Evolutionary conservation across 2,888 invertebrate genomes (phyloP).

Genomic region (Eupithecia pulchellata): DNA sequence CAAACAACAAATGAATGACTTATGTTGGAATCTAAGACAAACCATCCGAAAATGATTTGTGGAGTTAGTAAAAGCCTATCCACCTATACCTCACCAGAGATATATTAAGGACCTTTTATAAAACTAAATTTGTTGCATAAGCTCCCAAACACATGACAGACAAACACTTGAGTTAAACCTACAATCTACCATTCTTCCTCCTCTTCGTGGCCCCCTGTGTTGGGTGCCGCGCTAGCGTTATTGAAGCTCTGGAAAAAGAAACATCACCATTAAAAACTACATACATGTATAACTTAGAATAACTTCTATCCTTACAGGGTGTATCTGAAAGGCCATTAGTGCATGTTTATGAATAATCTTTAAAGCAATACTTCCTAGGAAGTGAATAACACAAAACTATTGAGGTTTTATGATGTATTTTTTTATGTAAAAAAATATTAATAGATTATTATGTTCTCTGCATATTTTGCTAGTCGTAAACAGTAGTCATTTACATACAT

Average conservation of each 20-base stretch:
- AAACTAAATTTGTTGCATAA: background rate
- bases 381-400: too few species aligned
- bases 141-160: constrained; percentile 7
- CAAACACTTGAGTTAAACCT: background rate
- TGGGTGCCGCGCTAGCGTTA: constrained; percentile 56
- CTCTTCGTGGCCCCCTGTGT: constrained; percentile 72
- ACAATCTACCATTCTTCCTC: constrained; percentile 84
- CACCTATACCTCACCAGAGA: background rate
- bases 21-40: background rate
- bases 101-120: background rate
- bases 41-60: background rate
- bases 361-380: too few species aligned
- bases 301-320: too few species aligned
- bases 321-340: too few species aligned
- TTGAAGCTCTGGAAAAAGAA: constrained; percentile 68
- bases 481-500: background rate
- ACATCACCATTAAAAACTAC: background rate
- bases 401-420: background rate
- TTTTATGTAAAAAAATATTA: too few species aligned
- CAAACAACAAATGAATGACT: background rate
- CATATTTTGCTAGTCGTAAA: background rate
- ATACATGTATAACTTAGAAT: background rate
- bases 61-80: background rate
- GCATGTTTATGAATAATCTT: too few species aligned
- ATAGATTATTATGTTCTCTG: background rate